A percentile compares a stretch with the other conserved stretches of the same genome.
Evolutionary conservation across 2,113 vertebrate genomes (phyloP).

Genomic region (Gopherus flavomarginatus): DNA sequence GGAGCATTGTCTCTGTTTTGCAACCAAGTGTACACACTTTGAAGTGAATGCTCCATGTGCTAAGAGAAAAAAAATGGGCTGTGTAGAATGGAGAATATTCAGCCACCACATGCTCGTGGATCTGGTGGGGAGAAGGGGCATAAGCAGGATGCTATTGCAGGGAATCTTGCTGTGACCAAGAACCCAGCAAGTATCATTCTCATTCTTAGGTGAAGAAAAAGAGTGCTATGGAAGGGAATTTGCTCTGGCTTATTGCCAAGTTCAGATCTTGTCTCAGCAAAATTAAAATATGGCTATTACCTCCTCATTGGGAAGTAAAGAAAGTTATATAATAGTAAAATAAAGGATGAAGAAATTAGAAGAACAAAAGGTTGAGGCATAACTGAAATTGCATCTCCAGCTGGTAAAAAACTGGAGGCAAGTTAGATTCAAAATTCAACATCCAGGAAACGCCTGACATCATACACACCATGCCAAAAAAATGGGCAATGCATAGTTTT

Average conservation of each 20-base stretch:
- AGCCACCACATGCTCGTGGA: background rate
- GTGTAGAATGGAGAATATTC: background rate
- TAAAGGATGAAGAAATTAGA: background rate
- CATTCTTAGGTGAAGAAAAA: background rate
- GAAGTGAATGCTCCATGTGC: background rate
- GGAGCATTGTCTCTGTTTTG: background rate
- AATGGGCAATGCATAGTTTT: accelerated
- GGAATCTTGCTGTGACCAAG: background rate
- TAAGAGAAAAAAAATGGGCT: background rate
- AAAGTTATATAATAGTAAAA: accelerated
- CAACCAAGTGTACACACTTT: conserved; percentile 31
- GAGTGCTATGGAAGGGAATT: background rate
- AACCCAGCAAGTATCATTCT: accelerated
- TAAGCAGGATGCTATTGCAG: background rate
- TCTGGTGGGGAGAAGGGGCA: accelerated
- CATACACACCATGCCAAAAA: background rate
- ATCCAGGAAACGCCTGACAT: background rate
- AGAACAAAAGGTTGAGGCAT: background rate
- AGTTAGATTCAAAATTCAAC: background rate
- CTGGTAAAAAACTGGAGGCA: background rate
- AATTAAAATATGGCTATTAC: background rate
- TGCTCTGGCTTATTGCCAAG: background rate
- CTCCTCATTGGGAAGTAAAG: background rate
- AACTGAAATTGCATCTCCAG: background rate
- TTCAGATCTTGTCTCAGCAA: background rate